Evolutionary conservation across 2,888 invertebrate species (phyloP).

Genomic region (Antitype chi): DNA sequence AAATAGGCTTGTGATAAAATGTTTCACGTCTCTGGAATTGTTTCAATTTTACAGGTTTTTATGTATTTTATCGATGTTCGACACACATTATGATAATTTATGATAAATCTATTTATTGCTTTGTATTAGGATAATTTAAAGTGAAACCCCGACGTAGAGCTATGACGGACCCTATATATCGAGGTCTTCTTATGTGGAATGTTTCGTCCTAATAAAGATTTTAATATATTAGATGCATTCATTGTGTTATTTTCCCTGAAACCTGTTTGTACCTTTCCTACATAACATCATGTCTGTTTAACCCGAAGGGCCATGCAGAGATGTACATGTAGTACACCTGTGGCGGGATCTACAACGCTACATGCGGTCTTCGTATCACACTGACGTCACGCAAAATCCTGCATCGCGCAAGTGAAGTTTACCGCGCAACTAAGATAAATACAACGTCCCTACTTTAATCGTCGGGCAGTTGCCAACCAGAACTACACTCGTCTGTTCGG

Average conservation of each 20-base stretch:
- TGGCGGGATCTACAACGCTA: too few species aligned
- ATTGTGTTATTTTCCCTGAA: constrained; percentile 34
- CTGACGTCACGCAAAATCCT: too few species aligned
- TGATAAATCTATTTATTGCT: constrained; percentile 21
- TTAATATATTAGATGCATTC: constrained; percentile 62
- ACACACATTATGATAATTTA: constrained; percentile 43
- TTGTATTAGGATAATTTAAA: constrained; percentile 32
- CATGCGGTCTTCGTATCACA: too few species aligned
- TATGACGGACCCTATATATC: constrained; percentile 30
- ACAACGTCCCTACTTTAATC: too few species aligned
- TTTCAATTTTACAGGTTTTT: constrained; percentile 47
- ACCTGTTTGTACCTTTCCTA: background rate
- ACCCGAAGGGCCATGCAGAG: too few species aligned
- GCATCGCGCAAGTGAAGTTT: too few species aligned
- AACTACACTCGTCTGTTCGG: too few species aligned
- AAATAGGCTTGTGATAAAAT: constrained; percentile 36
- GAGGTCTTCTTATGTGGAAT: constrained; percentile 58
- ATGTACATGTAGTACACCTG: background rate
- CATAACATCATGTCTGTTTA: background rate
- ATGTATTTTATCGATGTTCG: constrained; percentile 48
- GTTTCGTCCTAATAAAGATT: constrained; percentile 71
- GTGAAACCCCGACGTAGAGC: constrained; percentile 28
- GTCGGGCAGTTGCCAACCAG: too few species aligned
- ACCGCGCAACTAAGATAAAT: too few species aligned
- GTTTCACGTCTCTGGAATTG: constrained; percentile 44